These are phyloP conservation scores for Cheilosia soror DNA, from an alignment of 2,888 invertebrate genomes.

Conservation along the genomic window DNA sequence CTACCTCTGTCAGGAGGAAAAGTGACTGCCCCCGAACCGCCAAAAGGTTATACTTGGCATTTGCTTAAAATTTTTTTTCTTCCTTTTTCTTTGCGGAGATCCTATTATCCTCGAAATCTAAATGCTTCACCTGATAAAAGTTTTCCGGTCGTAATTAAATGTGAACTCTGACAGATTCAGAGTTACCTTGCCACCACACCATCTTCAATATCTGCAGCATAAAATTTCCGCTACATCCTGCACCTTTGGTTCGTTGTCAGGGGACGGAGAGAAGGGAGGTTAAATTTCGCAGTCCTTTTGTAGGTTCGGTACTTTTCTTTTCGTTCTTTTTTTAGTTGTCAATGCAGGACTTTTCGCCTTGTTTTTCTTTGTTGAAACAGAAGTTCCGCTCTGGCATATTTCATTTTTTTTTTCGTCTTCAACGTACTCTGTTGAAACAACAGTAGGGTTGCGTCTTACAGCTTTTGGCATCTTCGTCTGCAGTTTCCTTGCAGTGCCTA, in stretches of 20 bases:
- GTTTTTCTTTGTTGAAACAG: conserved; percentile 70
- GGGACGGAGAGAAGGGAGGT: not conserved
- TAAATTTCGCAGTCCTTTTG: conserved; percentile 21
- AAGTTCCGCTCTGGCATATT: conserved; percentile 58
- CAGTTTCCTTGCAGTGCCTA: conserved; percentile 49
- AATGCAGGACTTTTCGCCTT: conserved; percentile 75
- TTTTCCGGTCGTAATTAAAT: conserved; percentile 76
- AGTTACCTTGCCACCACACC: conserved; percentile 48
- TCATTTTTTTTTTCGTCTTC: conserved; percentile 16
- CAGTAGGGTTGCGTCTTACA: conserved; percentile 41
- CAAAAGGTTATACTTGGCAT: not conserved
- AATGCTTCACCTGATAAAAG: conserved; percentile 75
- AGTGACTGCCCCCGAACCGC: not conserved
- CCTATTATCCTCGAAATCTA: conserved; percentile 71
- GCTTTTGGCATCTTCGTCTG: conserved; percentile 57
- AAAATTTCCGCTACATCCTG: conserved; percentile 63
- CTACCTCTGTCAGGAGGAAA: not conserved
- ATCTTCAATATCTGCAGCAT: conserved; percentile 63
- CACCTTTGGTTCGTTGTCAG: conserved; percentile 20
- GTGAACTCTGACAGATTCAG: conserved; percentile 72
- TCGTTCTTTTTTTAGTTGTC: conserved; percentile 52
- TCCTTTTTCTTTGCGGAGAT: conserved; percentile 45
- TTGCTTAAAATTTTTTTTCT: conserved; percentile 10
- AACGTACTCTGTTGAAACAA: conserved; percentile 53
- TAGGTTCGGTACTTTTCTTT: conserved; percentile 23